Base-by-base conservation (phyloP, 1,140 invertebrate genomes). In the Drosophila orena region DNA sequence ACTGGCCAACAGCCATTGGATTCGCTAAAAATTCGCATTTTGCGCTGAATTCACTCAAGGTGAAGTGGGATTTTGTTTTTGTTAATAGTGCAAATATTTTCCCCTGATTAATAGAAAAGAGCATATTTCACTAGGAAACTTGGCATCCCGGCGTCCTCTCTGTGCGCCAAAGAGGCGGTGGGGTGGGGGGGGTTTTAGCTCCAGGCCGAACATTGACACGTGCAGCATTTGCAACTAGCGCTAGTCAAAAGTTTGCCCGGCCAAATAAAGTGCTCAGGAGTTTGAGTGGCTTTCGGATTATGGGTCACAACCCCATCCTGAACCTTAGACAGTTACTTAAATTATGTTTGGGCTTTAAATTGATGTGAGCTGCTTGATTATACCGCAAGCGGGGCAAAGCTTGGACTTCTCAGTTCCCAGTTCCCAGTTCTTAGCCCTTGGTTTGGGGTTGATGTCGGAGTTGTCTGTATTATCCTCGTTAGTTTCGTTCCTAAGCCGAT, bases 181-280 rank as follows among this genome's bases (percentile, higher is more conserved):
- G 44, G 4, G 17, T 17, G 17, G 17, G 17, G 17, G 17, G n/a
- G n/a, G n/a, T n/a, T n/a, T n/a, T n/a, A n/a, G 17, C 27, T 1
- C 7, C 27, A 10, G 46, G 34, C 46, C 27, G 37, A 15, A 60
- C 43, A 52, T n/a, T 53, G 56, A 37, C 68, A 74, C 73, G 66
- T 81, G 58, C 64, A 55, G 74, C 79, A 83, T 69, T 81, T 66
- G 61, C 61, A 81, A 68, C 74, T 64, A 46, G 30, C 69, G 54
- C 73, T 81, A 66, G 74, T 70, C 55, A 42, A 42, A 84, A 78
- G 61, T 74, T 83, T 60, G 43, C 72, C 60, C 60, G 64, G 58
- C 73, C 70, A 83, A 83, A 75, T 83, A 83, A 77, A 81, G 79
- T 83, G 75, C 59, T 73, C 30, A 58, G 68, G 69, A 78, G 44